Base-by-base conservation (phyloP, 2,113 vertebrate genomes). In the Conger conger region DNA sequence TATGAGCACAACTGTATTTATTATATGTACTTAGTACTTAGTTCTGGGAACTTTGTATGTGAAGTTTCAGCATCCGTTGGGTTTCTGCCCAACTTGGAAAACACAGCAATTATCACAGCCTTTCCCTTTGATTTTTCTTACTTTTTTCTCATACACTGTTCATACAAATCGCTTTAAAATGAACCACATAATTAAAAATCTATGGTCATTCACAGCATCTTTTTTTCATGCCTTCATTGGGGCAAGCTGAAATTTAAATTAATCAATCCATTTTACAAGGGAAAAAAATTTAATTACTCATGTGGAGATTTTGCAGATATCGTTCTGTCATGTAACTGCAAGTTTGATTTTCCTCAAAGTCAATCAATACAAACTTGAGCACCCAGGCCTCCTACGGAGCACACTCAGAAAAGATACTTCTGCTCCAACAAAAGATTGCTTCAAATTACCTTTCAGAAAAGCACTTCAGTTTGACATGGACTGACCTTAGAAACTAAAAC, bases 341-440 rank as follows among this genome's bases (percentile, higher is more conserved):
- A 53, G 42, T 81, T 53, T 17, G 42, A 81, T 81, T 79, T 63
- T 81, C 76, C 78, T 84, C 83, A 84, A 84, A 78, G 83, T 60
- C 73, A 84, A 78, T 84, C 83, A 84, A 84, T 84, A 78, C 68
- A 54, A 35, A 13, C 40, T n/a, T 1, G 9, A 2, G 9, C 33
- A 36, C 11, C 0, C 27, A 37, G 20, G 1, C 76, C 50, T 16
- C 18, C 33, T 18, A 57, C 4, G 79, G 73, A 37, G 45, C 45
- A 77, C 30, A 33, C 50, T 76, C 38, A 30, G 4, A 16, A 68
- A 40, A 42, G 37, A 77, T 4, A 11, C 37, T 77, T 42, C 50
- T 18, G 33, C 27, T 11, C 38, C 5, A n/a, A 33, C 40, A 0
- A 53, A 33, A 40, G 11, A 83, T 50, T 50, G 45, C 38, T 42